Conservation (phyloP, 2,113 vertebrate genomes). For the Boleophthalmus pectinirostris region DNA sequence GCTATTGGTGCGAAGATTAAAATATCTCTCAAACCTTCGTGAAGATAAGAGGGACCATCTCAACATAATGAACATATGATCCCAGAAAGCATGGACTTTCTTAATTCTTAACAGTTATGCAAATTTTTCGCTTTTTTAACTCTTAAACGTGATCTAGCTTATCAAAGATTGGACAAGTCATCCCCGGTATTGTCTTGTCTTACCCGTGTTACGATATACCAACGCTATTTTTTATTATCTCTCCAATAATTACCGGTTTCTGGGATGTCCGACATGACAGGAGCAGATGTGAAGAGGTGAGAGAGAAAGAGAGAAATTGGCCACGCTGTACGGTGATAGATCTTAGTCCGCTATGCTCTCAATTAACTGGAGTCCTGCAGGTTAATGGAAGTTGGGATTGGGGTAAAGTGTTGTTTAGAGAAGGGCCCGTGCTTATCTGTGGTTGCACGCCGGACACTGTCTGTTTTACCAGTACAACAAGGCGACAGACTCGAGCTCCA, state of each 20-base stretch:
- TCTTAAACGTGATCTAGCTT: constrained; percentile 42
- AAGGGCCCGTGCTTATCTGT: constrained; percentile 59
- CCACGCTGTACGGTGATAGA: constrained; percentile 27
- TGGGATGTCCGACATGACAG: constrained; percentile 42
- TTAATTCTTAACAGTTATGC: constrained; percentile 56
- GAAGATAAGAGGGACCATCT: constrained; percentile 72
- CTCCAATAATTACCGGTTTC: constrained; percentile 62
- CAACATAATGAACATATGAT: constrained; percentile 66
- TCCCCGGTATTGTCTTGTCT: constrained; percentile 46
- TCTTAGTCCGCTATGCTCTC: constrained; percentile 56
- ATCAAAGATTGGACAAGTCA: constrained; percentile 44
- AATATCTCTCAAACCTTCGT: constrained; percentile 65
- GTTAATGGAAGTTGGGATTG: constrained; percentile 78
- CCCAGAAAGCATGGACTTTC: constrained; percentile 42
- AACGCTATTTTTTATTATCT: constrained; percentile 44
- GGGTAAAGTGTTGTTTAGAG: constrained; percentile 48
- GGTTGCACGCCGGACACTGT: not conserved
- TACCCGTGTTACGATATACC: constrained; percentile 4
- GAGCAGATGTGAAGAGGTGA: constrained; percentile 5
- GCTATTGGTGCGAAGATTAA: constrained; percentile 70
- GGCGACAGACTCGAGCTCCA: not conserved
- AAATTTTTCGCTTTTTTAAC: constrained; percentile 42
- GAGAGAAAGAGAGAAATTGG: not conserved
- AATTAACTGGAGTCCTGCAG: constrained; percentile 70
- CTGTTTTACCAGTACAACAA: not conserved